Percentiles rank a stretch among this genome's conserved stretches.
phyloP scores from a whole-genome alignment of 2,888 invertebrate genomes.

The Erannis defoliaria region DNA sequence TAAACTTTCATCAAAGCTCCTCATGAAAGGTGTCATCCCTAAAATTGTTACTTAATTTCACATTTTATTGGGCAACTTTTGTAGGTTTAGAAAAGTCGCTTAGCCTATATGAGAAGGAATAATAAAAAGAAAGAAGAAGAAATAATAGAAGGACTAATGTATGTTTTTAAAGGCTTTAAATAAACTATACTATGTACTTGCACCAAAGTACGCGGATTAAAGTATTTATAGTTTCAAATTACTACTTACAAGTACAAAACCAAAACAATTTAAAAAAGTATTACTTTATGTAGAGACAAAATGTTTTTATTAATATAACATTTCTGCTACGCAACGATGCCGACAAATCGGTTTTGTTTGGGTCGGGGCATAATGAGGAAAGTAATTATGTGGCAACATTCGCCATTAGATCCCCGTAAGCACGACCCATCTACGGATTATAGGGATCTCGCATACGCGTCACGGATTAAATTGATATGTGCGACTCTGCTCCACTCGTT shows the following conservation, averaged over 20 bases:
- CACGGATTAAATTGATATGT: slow-evolving; percentile 82
- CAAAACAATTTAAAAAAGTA: not conserved
- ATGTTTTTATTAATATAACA: not conserved
- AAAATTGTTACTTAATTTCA: too few species aligned
- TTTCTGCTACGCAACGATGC: slow-evolving; percentile 32
- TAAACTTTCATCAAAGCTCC: too few species aligned
- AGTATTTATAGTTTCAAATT: too few species aligned
- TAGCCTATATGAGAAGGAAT: too few species aligned
- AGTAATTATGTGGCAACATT: slow-evolving; percentile 82
- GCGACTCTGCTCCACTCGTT: slow-evolving; percentile 77
- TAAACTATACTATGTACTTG: too few species aligned
- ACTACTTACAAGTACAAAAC: not conserved
- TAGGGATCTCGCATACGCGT: slow-evolving; percentile 74
- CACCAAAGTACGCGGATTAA: too few species aligned
- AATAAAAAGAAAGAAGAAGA: too few species aligned
- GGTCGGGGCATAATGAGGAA: slow-evolving; percentile 65
- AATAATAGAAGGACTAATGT: too few species aligned
- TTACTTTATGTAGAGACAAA: not conserved
- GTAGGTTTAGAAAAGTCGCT: too few species aligned
- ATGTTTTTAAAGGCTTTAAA: too few species aligned
- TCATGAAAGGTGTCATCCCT: too few species aligned
- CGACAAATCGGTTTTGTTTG: slow-evolving; percentile 52
- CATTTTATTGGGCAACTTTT: too few species aligned
- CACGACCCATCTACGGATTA: slow-evolving; percentile 76
- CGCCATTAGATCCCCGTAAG: slow-evolving; percentile 68